phyloP scores from a whole-genome alignment of 2,113 vertebrate genomes.

The Machaerirhynchus nigripectus region DNA sequence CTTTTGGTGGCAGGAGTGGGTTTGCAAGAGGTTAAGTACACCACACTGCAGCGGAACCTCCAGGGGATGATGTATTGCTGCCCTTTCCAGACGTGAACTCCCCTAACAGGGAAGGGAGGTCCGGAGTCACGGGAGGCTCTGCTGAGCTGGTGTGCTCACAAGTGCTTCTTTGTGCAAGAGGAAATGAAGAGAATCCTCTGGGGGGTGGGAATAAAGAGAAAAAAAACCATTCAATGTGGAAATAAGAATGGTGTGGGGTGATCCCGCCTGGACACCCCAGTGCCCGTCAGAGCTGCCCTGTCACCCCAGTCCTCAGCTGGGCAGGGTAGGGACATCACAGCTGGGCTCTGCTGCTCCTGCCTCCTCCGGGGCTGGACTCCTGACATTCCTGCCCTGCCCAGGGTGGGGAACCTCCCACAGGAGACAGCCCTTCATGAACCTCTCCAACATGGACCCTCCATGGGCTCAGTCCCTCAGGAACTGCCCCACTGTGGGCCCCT shows the following conservation, averaged over 20 bases:
- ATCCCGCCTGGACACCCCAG: background rate
- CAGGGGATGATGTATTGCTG: background rate
- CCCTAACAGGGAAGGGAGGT: background rate
- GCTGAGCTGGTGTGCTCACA: background rate
- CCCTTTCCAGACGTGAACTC: background rate
- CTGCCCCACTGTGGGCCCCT: background rate
- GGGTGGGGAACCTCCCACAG: too few species aligned
- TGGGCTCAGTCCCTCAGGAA: background rate
- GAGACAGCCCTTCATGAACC: background rate
- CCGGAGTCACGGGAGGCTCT: background rate
- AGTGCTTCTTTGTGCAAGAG: background rate
- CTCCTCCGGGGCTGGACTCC: background rate
- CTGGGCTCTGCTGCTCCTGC: background rate
- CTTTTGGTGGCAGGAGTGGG: background rate
- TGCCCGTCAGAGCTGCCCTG: background rate
- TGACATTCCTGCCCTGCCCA: too few species aligned
- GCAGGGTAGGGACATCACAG: background rate
- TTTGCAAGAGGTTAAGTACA: background rate
- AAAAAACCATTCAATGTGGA: accelerated
- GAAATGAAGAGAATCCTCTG: background rate
- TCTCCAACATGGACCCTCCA: too few species aligned
- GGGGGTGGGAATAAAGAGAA: too few species aligned
- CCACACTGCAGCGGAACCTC: background rate
- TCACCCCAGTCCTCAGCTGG: background rate
- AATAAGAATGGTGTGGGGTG: background rate